Conservation (phyloP, 2,888 invertebrate species). For the Drosophila mulleri region DNA sequence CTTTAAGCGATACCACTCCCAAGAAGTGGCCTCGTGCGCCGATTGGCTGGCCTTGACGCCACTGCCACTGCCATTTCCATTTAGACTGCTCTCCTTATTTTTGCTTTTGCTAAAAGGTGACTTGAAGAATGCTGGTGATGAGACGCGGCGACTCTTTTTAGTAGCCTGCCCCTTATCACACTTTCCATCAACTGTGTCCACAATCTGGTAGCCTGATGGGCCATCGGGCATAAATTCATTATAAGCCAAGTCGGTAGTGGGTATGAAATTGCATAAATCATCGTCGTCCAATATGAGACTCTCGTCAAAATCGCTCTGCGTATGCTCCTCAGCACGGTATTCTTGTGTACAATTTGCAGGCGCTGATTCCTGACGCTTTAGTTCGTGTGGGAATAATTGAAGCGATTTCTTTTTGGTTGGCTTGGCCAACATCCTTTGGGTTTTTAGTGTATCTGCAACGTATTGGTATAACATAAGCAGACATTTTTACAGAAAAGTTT, state of each 20-base stretch:
- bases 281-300: conserved; percentile 87
- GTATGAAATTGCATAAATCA: conserved; percentile 86
- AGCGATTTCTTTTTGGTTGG: conserved; percentile 51
- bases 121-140: conserved; percentile 87
- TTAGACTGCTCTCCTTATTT: conserved; percentile 57
- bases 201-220: conserved; percentile 82
- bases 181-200: conserved; percentile 58
- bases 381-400: conserved; percentile 37
- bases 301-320: conserved; percentile 83
- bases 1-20: conserved; percentile 85
- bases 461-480: neutral
- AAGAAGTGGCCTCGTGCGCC: conserved; percentile 84
- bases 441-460: conserved; percentile 61
- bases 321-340: conserved; percentile 36
- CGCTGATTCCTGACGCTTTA: conserved; percentile 85
- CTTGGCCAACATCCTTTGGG: conserved; percentile 42
- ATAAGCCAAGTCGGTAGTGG: conserved; percentile 85
- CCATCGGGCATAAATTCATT: conserved; percentile 85
- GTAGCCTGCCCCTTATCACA: conserved; percentile 50
- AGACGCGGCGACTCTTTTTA: conserved; percentile 86
- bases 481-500: neutral
- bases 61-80: conserved; percentile 29
- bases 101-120: conserved; percentile 86
- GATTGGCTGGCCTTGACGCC: conserved; percentile 66
- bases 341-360: conserved; percentile 70